Evolutionary conservation across 2,113 vertebrate species (phyloP), one percentile per base, ranked within the genome.

Genomic region (Lipophrys pholis): DNA sequence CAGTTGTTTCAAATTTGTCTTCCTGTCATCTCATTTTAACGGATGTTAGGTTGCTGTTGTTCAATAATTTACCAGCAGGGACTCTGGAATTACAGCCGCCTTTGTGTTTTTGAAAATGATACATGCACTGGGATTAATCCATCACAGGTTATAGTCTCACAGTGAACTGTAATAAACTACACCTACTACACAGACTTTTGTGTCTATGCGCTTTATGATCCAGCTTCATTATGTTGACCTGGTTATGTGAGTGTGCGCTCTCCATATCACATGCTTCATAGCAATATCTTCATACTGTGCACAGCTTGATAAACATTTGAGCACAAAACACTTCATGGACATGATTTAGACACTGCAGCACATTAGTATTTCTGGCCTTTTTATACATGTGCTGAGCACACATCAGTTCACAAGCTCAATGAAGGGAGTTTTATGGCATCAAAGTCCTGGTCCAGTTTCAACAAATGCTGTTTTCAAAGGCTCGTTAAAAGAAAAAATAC

Each of bases 391-490:
- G 21, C 21, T 30, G 21, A 30, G 21, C 21, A 45, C 41, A 36
- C 11, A 12, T 21, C 6, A 30, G 36, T 48, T 7, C 17, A 12
- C 41, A 53, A 36, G 64, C 40, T 16, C 11, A 49, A 5, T 50
- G 41, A 53, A 9, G 39, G 8, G 41, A 40, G 40, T 65, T 76
- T 86, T 71, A 80, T 82, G 40, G 58, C 49, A 50, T 58, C 80
- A 87, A 84, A 71, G 78, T 84, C 72, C 72, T 77, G 51, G 9
- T 41, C 35, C n/a, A 57, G 68, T 61, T 78, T 64, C 9, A 51
- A 21, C 15, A 64, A 49, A 43, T 17, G 43, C 21, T 16, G 52
- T 16, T 15, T 79, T 76, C 52, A 68, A 46, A 69, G 46, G 62
- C n/a, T 58, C 9, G 69, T 16, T 63, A 54, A 73, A 57, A 56